These are phyloP conservation scores for Paradisaea rubra DNA, from an alignment of 2,113 vertebrate genomes.

Conservation along the genomic window DNA sequence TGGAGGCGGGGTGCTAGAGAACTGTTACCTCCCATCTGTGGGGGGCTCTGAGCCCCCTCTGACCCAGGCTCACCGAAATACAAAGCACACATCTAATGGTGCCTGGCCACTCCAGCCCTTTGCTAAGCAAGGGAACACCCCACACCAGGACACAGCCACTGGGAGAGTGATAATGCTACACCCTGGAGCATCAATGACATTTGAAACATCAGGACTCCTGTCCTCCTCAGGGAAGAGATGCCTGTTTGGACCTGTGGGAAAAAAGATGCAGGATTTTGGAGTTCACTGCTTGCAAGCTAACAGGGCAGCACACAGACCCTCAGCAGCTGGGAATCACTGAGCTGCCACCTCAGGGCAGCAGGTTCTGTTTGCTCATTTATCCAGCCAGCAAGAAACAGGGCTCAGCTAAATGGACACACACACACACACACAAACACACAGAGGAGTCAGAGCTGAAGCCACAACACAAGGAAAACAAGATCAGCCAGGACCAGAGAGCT, in stretches of 20 bases:
- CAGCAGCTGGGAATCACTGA: not conserved
- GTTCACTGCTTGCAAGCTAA: not conserved
- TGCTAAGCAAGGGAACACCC: not conserved
- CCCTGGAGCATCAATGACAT: not conserved
- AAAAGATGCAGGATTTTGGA: not conserved
- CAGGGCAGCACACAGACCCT: not conserved
- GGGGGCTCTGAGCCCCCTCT: not conserved
- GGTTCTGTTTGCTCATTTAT: not conserved
- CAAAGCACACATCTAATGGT: not conserved
- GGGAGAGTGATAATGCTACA: not conserved
- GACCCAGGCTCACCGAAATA: not conserved
- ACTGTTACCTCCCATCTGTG: not conserved
- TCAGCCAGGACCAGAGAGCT: slow-evolving; percentile 9
- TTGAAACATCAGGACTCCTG: not conserved
- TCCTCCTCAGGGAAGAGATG: not conserved
- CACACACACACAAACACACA: not conserved
- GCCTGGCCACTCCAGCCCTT: not conserved
- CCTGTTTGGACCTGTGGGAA: not conserved
- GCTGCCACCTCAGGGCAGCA: not conserved
- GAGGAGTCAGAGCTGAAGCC: slow-evolving; percentile 29
- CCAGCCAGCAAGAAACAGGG: slow-evolving; percentile 5
- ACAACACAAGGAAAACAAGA: slow-evolving; percentile 29
- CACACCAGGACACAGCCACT: not conserved
- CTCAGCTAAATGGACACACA: not conserved
- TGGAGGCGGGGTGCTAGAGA: not conserved